Conservation (phyloP, 2,113 vertebrate genomes). For the Carassius auratus region DNA sequence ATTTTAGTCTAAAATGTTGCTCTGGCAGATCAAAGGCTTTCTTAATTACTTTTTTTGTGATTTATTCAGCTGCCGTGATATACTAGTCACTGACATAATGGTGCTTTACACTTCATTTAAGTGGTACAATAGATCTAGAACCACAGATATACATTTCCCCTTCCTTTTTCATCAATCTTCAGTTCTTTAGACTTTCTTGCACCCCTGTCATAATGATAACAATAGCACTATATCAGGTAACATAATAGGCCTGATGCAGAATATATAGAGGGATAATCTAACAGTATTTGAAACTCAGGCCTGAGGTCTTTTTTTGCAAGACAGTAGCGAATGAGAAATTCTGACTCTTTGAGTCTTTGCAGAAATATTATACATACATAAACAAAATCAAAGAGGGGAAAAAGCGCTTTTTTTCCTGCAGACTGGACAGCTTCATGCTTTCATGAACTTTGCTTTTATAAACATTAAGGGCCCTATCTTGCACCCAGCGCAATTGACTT, state of each 20-base stretch:
- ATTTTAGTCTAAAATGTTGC: background rate
- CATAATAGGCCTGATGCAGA: background rate
- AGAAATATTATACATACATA: background rate
- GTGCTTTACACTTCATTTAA: constrained; percentile 44
- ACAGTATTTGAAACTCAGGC: constrained; percentile 4
- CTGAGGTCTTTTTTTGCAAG: background rate
- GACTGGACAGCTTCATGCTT: no score
- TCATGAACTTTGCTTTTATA: background rate
- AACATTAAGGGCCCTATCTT: no score
- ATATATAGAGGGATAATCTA: background rate
- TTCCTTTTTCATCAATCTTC: constrained; percentile 43
- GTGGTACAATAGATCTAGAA: constrained; percentile 51
- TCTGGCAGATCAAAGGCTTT: constrained; percentile 61
- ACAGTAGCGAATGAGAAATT: background rate
- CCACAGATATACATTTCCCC: constrained; percentile 43
- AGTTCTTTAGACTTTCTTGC: background rate
- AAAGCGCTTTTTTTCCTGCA: background rate
- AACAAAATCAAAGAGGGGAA: no score
- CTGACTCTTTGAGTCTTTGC: background rate
- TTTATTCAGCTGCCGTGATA: constrained; percentile 60
- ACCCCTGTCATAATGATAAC: constrained; percentile 11
- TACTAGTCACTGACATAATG: constrained; percentile 64
- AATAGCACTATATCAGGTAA: background rate
- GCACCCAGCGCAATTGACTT: no score
- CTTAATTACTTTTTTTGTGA: constrained; percentile 38